Evolutionary conservation across 1,140 invertebrate genomes (phyloP).

Genomic region (Manduca sexta): DNA sequence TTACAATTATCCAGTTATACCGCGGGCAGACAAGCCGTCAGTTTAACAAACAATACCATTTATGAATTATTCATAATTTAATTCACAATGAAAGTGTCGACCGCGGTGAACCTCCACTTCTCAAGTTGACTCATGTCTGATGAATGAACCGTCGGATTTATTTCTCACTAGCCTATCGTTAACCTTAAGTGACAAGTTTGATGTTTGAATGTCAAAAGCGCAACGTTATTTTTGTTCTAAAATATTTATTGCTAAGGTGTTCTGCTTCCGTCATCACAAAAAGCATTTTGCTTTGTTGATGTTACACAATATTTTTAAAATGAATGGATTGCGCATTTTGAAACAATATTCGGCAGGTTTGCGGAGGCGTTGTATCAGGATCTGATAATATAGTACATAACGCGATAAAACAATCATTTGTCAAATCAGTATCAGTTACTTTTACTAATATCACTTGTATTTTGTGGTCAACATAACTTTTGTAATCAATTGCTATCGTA

Average conservation of each 20-base stretch:
- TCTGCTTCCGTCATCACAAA: slow-evolving; percentile 1
- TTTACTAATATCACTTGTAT: no score
- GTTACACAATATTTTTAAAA: neutral
- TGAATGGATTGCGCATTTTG: neutral
- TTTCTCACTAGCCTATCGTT: slow-evolving; percentile 1
- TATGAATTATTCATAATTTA: slow-evolving; percentile 21
- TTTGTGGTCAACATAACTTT: no score
- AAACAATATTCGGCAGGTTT: neutral
- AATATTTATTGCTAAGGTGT: slow-evolving; percentile 1
- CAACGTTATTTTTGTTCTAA: neutral
- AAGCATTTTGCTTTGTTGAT: neutral
- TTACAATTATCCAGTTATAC: slow-evolving; percentile 1
- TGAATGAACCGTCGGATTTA: slow-evolving; percentile 1
- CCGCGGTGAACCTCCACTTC: slow-evolving; percentile 11
- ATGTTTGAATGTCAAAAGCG: slow-evolving; percentile 13
- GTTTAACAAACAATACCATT: slow-evolving; percentile 20
- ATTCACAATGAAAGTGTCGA: slow-evolving; percentile 15
- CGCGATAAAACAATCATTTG: slow-evolving; percentile 8
- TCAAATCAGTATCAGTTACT: neutral
- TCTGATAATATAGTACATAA: slow-evolving; percentile 5
- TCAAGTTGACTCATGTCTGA: slow-evolving; percentile 7
- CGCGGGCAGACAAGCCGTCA: slow-evolving; percentile 6
- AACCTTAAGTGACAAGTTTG: slow-evolving; percentile 12
- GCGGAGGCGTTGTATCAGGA: neutral
- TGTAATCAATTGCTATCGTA: no score